Conservation (phyloP, 2,113 vertebrate genomes). For the Rhineura floridana region DNA sequence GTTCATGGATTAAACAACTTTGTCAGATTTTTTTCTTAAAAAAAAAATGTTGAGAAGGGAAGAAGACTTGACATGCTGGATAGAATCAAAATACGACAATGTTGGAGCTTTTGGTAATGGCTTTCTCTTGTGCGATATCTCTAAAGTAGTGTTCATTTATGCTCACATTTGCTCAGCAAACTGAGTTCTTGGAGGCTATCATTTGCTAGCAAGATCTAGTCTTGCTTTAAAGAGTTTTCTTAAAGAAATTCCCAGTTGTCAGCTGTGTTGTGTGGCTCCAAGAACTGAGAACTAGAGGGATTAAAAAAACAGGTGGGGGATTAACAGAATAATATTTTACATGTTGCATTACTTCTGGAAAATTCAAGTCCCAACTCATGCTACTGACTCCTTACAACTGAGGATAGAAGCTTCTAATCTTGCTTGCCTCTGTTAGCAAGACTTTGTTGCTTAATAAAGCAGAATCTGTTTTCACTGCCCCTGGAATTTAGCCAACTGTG, state of each 20-base stretch:
- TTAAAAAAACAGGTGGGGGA: neutral
- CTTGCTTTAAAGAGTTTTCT: neutral
- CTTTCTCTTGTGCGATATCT: constrained; percentile 19
- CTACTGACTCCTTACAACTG: neutral
- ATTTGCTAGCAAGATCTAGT: neutral
- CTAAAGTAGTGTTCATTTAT: neutral
- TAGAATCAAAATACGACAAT: constrained; percentile 15
- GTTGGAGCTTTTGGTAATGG: constrained; percentile 6
- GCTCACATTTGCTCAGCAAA: neutral
- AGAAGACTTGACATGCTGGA: constrained; percentile 34
- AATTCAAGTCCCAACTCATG: neutral
- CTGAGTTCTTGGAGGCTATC: neutral
- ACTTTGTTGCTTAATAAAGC: neutral
- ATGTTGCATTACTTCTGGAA: neutral
- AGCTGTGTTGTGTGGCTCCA: neutral
- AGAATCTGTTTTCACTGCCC: neutral
- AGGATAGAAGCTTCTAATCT: neutral
- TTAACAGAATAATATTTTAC: neutral
- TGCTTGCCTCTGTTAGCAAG: neutral
- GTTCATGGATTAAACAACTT: constrained; percentile 46
- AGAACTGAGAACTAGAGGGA: neutral
- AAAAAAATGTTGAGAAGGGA: constrained; percentile 10
- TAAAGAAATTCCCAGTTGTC: neutral
- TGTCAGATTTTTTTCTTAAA: neutral
- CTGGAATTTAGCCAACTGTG: neutral